Evolutionary conservation across 2,797 vertebrate genomes (phyloP), one percentile per base, ranked within the genome.

Genomic region (Sebastes reedi): DNA sequence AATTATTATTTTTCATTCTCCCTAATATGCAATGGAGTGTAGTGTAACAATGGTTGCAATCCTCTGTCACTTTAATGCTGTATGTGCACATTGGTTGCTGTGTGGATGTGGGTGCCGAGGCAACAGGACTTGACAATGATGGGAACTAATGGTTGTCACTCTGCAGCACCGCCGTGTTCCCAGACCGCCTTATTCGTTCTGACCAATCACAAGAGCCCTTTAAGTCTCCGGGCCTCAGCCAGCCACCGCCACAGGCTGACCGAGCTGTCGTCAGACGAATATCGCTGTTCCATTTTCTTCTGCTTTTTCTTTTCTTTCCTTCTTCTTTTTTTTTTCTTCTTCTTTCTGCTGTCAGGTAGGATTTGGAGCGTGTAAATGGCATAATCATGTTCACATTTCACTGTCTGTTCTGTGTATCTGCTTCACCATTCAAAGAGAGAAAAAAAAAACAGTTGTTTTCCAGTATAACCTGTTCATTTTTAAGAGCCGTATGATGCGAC

Each of bases 41-140:
- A 94, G 92, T 92, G 92, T 94, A 95, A 94, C 91, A 83, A 89
- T 91, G 89, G 94, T 95, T 94, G 90, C 92, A 93, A 89, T 94
- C 93, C 90, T 92, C 88, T 90, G 95, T 96, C 95, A 96, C 95
- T 96, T 96, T 95, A 96, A 95, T 95, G 95, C 95, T 95, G 91
- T 95, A 93, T 83, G 91, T 96, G 95, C 96, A 95, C 94, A 94
- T 93, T 84, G 85, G 92, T 93, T 94, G 92, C 92, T 92, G 89
- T 91, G 92, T 93, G 92, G 91, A 94, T 88, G 89, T 88, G 89
- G 90, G 82, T 84, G 88, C 89, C 79, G 83, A 92, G 90, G 91
- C 93, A 93, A 94, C 94, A 86, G 91, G 89, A 94, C 91, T 94
- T 94, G 94, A 95, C 90, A 92, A 92, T 94, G 93, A 95, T 93